Conservation (phyloP, 2,888 invertebrate genomes). For the Ophioninae sp. region DNA sequence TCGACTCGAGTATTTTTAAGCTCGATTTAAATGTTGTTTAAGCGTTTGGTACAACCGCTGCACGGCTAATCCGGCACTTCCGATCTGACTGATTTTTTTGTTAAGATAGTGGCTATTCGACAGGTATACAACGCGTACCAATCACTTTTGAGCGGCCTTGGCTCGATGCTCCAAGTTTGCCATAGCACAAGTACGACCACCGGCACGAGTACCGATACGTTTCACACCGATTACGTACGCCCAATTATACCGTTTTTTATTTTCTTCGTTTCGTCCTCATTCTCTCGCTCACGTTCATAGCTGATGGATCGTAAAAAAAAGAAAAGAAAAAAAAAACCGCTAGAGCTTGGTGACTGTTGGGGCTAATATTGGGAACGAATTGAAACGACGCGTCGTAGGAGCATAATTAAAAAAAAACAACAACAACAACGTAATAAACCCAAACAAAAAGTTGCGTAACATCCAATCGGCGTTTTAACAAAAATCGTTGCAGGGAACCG, state of each 20-base stretch:
- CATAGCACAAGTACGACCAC: constrained; percentile 81
- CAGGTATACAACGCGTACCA: constrained; percentile 88
- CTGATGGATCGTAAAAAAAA: constrained; percentile 64
- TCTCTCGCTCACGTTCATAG: constrained; percentile 67
- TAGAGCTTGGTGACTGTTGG: constrained; percentile 77
- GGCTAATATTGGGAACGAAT: constrained; percentile 63
- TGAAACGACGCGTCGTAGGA: neutral
- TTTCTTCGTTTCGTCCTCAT: constrained; percentile 39
- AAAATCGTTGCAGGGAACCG: constrained; percentile 57
- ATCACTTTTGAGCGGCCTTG: constrained; percentile 85
- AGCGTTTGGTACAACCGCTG: too few relatives aligned
- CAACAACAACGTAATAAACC: constrained; percentile 46
- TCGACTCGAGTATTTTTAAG: too few relatives aligned
- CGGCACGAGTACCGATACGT: constrained; percentile 72
- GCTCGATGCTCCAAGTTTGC: constrained; percentile 86
- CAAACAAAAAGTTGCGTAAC: constrained; percentile 39
- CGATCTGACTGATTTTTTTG: constrained; percentile 56
- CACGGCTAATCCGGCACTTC: constrained; percentile 1
- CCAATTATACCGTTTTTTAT: constrained; percentile 54
- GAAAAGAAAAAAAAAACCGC: constrained; percentile 44
- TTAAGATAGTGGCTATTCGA: constrained; percentile 71
- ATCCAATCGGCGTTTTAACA: constrained; percentile 50
- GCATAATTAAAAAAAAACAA: neutral
- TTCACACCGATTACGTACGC: constrained; percentile 79
- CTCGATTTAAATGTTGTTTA: too few relatives aligned